Base-by-base conservation (phyloP, 1,140 invertebrate species). In the Aphaenogaster ashmeadi region DNA sequence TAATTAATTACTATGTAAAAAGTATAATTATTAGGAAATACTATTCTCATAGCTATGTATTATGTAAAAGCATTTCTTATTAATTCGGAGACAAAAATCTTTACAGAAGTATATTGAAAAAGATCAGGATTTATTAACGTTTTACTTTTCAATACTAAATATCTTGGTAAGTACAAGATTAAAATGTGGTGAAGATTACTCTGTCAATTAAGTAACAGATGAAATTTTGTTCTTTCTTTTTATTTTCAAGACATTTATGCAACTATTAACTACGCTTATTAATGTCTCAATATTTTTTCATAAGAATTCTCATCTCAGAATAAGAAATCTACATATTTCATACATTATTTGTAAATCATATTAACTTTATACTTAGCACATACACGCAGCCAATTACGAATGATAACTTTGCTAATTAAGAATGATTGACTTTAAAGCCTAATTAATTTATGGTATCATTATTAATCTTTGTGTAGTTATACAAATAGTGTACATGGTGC, bases 121-220 rank as follows among this genome's bases (percentile, higher is more conserved):
- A 27, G 2, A 50, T 50, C 44, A 69, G 1, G 7, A 33, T 15
- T 33, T n/a, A 50, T 9, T 33, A 36, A 72, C 15, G 5, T 50
- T 66, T 71, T 7, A 71, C 4, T 72, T 72, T 72, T 52, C 15
- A 72, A 9, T 2, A 71, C 15, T 71, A 71, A 71, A 18, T 69
- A 50, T 36, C 9, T 52, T 50, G 47, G 2, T 72, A 50, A 72
- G 21, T 50, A 71, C 3, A 27, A 15, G 7, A 33, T 72, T 36
- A 47, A 47, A 71, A 27, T 18, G 5, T 33, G 21, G 33, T 11
- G 6, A 18, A 52, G 27, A 18, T 33, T 13, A 52, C 27, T 64
- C 27, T 18, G 5, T 36, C 21, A 18, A 33, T 72, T 8, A 72
- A 52, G 52, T 72, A 52, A 52, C 1, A 44, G 11, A 72, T 72